Evolutionary conservation across 1,140 invertebrate species (phyloP).

Genomic region (Cydia amplana): DNA sequence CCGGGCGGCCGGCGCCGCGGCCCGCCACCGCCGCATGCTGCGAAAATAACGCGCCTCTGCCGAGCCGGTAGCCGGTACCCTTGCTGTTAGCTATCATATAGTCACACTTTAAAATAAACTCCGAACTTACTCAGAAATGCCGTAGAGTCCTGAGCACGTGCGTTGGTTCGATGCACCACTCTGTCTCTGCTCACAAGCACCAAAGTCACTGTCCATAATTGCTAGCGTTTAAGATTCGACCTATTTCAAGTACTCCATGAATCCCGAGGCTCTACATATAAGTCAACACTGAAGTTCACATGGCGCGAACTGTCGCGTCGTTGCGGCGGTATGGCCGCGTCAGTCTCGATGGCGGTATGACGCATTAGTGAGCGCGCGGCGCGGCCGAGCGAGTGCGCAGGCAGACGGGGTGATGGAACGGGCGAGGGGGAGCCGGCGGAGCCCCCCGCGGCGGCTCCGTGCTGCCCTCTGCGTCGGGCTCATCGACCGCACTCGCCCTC

Average conservation of each 20-base stretch:
- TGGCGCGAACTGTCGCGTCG: slow-evolving; percentile 59
- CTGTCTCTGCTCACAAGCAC: slow-evolving; percentile 52
- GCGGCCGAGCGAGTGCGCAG: slow-evolving; percentile 65
- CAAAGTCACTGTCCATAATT: slow-evolving; percentile 62
- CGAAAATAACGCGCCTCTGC: slow-evolving; percentile 66
- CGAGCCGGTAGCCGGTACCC: slow-evolving; percentile 33
- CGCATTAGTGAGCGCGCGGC: slow-evolving; percentile 78
- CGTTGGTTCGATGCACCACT: slow-evolving; percentile 60
- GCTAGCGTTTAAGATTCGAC: slow-evolving; percentile 36
- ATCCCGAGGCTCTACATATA: slow-evolving; percentile 40
- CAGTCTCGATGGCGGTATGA: slow-evolving; percentile 65
- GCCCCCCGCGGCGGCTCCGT: slow-evolving; percentile 59
- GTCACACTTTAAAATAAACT: slow-evolving; percentile 72
- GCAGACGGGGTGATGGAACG: slow-evolving; percentile 55
- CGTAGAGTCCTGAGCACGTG: slow-evolving; percentile 61
- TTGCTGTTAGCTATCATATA: slow-evolving; percentile 50
- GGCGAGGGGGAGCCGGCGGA: slow-evolving; percentile 49
- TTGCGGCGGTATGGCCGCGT: slow-evolving; percentile 53
- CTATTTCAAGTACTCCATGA: slow-evolving; percentile 31
- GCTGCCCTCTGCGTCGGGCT: slow-evolving; percentile 74
- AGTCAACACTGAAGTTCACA: slow-evolving; percentile 74
- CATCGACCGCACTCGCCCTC: slow-evolving; percentile 75
- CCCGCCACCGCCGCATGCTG: slow-evolving; percentile 48
- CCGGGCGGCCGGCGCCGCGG: slow-evolving; percentile 62
- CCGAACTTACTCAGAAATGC: slow-evolving; percentile 67